Base-by-base conservation (phyloP, 2,113 vertebrate genomes). In the Rousettus leschenaultii region DNA sequence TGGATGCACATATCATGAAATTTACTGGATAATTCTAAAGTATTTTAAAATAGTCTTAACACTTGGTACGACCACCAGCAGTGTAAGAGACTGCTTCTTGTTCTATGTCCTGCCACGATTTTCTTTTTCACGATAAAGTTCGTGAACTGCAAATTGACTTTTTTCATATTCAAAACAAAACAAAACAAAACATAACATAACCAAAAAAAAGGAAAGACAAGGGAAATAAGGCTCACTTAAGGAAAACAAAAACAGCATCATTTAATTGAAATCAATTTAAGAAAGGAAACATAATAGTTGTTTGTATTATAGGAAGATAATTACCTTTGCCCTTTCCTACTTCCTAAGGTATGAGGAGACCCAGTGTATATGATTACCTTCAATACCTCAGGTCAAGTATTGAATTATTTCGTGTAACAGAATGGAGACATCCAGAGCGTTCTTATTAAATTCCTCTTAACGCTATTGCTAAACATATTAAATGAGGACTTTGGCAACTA, bases 401-500 rank as follows among this genome's bases (percentile, higher is more conserved):
- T 51, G 51, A 98, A 98, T 98, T 98, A 98, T 98, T 98, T 98
- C 95, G 89, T 95, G 83, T 94, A 98, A 96, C 70, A 2, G 92
- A 97, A 96, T 90, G 92, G 90, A 97, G 95, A 85, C 94, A 98
- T 95, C 78, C 95, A 94, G 97, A 96, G 94, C 97, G 95, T 92
- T 97, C 88, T 96, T 98, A 97, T 98, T 96, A 97, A 94, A 98
- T 98, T 98, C 96, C 96, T 98, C 97, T 97, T 96, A 92, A 95
- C 96, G 97, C 95, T 98, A 65, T 97, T 96, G 95, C 97, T 95
- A 97, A 98, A 96, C 89, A 91, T 86, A 98, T 98, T 98, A 98
- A 98, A 95, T 88, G 96, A 97, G 97, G 97, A 97, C 96, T 98
- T 98, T 97, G 97, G 98, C 98, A 98, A 97, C 97, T 97, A 45